Evolutionary conservation across 2,113 vertebrate species (phyloP).

Genomic region (Numenius arquata): DNA sequence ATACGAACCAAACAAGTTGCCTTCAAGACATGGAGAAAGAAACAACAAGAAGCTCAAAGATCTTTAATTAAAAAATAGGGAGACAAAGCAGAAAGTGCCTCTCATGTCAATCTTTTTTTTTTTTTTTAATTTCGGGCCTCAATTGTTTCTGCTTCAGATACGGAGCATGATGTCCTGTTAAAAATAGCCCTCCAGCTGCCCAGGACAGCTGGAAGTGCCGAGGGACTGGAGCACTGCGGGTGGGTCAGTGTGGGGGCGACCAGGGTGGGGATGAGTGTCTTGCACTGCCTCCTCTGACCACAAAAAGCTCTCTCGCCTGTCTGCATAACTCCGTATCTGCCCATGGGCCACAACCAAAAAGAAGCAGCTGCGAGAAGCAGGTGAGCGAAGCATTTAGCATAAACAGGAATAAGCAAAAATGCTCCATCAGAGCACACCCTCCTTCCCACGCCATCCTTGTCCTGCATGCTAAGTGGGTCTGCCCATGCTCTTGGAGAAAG

Average conservation of each 20-base stretch:
- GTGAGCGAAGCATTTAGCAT: neutral
- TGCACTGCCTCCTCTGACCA: neutral
- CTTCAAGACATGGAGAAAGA: neutral
- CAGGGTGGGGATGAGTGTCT: neutral
- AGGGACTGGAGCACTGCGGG: neutral
- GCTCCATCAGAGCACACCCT: neutral
- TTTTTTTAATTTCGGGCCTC: neutral
- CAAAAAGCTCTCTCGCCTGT: neutral
- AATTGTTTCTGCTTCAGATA: neutral
- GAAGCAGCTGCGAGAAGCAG: neutral
- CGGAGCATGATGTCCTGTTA: neutral
- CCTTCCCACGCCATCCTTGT: neutral
- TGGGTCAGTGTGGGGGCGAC: neutral
- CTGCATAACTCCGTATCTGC: neutral
- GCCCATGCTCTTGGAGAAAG: neutral
- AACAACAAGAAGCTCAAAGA: neutral
- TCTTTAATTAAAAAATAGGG: conserved; percentile 4
- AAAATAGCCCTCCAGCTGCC: conserved; percentile 33
- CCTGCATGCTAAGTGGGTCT: neutral
- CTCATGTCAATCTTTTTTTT: neutral
- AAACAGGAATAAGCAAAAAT: neutral
- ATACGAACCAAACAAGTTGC: neutral
- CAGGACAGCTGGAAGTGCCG: neutral
- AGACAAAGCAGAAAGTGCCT: neutral
- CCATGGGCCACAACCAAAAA: neutral